phyloP scores from a whole-genome alignment of 2,888 invertebrate species.

The Parapristionchus giblindavisi region DNA sequence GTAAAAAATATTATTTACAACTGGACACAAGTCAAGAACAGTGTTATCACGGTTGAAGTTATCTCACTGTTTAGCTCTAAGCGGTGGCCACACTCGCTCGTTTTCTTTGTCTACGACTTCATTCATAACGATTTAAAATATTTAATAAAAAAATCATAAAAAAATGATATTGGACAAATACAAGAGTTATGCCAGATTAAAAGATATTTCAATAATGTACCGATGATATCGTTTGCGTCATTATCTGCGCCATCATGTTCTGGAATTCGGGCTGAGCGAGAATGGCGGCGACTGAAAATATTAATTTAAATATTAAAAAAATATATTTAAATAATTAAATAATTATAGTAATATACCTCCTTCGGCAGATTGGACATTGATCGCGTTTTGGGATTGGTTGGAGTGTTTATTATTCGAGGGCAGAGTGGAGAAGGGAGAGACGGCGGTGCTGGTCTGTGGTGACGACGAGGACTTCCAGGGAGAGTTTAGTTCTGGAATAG shows the following conservation, averaged over 20 bases:
- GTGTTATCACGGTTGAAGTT: too few species aligned
- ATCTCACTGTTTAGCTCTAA: too few species aligned
- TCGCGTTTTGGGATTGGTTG: neutral
- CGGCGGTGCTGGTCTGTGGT: conserved; percentile 1
- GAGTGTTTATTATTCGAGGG: neutral
- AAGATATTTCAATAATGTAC: too few species aligned
- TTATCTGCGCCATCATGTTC: conserved; percentile 14
- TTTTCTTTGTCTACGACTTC: too few species aligned
- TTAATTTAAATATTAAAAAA: neutral
- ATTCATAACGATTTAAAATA: too few species aligned
- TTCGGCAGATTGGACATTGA: neutral
- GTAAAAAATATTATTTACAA: too few species aligned
- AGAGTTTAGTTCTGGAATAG: neutral
- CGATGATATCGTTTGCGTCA: conserved; percentile 7
- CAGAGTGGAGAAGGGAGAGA: conserved; percentile 20
- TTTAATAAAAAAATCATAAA: too few species aligned
- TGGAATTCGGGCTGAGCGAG: conserved; percentile 24
- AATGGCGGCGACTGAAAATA: neutral
- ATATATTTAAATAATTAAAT: neutral
- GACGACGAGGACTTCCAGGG: neutral
- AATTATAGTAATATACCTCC: neutral
- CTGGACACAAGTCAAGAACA: too few species aligned
- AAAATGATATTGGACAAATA: too few species aligned
- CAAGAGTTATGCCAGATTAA: too few species aligned
- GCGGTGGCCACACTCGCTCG: too few species aligned